Percentiles rank a stretch among this genome's conserved stretches.
phyloP scores from a whole-genome alignment of 35 echinoderm and acorn worm genomes.

The Lytechinus pictus region DNA sequence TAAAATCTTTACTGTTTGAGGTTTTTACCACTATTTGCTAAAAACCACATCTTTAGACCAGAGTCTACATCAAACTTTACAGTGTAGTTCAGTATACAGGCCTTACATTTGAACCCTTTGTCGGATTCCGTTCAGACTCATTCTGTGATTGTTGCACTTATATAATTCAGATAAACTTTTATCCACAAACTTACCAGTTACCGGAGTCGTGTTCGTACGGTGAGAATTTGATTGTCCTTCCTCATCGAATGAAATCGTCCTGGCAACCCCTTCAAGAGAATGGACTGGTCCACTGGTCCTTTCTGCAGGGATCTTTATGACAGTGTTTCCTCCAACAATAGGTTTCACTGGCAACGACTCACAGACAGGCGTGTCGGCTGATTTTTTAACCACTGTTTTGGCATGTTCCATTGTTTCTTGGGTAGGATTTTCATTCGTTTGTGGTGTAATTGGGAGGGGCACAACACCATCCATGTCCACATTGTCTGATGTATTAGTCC shows the following conservation, averaged over 20 bases:
- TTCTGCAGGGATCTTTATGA: constrained; percentile 10
- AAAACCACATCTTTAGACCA: too few species aligned
- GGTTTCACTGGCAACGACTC: not conserved
- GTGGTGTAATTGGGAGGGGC: constrained; percentile 19
- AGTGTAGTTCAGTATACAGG: too few species aligned
- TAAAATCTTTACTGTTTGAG: too few species aligned
- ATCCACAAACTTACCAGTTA: constrained; percentile 56
- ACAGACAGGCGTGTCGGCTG: not conserved
- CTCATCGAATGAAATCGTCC: constrained; percentile 65
- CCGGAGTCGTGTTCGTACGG: constrained; percentile 51
- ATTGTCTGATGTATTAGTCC: constrained; percentile 24
- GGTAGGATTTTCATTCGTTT: not conserved
- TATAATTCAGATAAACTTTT: not conserved
- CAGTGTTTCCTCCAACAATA: not conserved
- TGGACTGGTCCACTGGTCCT: not conserved
- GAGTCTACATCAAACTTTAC: too few species aligned
- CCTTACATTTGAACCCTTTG: too few species aligned
- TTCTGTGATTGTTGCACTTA: too few species aligned
- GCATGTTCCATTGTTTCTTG: constrained; percentile 15
- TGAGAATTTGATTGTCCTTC: not conserved
- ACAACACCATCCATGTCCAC: constrained; percentile 54
- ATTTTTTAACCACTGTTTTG: not conserved
- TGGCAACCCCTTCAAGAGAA: constrained; percentile 36
- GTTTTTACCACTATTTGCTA: too few species aligned
- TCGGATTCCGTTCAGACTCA: too few species aligned